Percentiles rank a stretch among this genome's conserved stretches.
phyloP scores from a whole-genome alignment of 2,113 vertebrate species.

The Perccottus glenii region DNA sequence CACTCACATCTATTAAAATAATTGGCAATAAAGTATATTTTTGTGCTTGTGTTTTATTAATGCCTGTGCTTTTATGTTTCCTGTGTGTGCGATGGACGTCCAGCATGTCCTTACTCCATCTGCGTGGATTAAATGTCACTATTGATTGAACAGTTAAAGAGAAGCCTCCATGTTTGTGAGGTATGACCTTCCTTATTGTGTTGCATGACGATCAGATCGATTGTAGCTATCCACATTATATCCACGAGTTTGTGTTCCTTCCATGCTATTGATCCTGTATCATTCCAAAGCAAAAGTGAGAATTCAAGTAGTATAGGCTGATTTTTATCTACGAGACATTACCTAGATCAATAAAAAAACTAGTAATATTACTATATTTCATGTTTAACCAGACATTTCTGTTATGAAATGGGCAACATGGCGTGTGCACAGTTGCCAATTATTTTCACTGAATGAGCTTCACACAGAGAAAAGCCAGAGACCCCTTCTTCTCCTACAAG shows the following conservation, averaged over 20 bases:
- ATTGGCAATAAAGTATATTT: too few relatives aligned
- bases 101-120: constrained; percentile 28
- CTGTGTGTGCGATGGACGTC: constrained; percentile 10
- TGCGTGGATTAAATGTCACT: constrained; percentile 58
- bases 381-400: constrained; percentile 50
- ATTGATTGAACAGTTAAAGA: constrained; percentile 58
- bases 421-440: constrained; percentile 63
- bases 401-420: constrained; percentile 21
- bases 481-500: constrained; percentile 31
- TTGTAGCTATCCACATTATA: constrained; percentile 61
- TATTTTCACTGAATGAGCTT: constrained; percentile 60
- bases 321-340: constrained; percentile 59
- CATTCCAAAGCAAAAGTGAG: constrained; percentile 49
- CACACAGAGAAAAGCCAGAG: constrained; percentile 42
- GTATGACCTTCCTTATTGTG: constrained; percentile 67
- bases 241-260: constrained; percentile 60
- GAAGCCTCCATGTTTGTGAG: constrained; percentile 47
- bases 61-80: constrained; percentile 17
- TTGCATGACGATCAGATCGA: constrained; percentile 65
- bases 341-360: constrained; percentile 48
- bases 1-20: too few relatives aligned
- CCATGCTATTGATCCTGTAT: constrained; percentile 59
- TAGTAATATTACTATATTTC: constrained; percentile 54
- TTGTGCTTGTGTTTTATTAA: too few relatives aligned
- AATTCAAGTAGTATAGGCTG: constrained; percentile 41